Evolutionary conservation across 2,113 vertebrate species (phyloP).

Genomic region (Barnardius zonarius): DNA sequence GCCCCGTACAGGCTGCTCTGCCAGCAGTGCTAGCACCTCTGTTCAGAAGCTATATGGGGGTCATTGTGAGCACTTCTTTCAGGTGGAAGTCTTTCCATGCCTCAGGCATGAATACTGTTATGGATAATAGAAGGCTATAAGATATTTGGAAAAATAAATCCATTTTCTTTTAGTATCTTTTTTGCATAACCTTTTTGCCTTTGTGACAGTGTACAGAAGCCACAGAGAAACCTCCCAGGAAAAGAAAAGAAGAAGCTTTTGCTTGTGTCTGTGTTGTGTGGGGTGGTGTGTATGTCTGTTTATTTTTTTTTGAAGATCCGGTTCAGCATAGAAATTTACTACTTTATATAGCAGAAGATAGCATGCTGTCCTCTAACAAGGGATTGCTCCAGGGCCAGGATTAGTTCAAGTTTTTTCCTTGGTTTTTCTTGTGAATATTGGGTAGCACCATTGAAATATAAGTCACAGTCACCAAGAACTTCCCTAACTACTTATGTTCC

Average conservation of each 20-base stretch:
- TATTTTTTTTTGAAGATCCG: neutral
- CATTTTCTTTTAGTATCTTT: neutral
- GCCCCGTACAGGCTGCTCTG: neutral
- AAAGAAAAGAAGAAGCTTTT: neutral
- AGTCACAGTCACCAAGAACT: neutral
- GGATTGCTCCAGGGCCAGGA: neutral
- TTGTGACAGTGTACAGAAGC: neutral
- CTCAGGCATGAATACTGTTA: neutral
- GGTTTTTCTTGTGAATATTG: neutral
- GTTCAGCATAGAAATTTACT: neutral
- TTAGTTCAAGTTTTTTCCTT: neutral
- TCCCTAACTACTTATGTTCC: neutral
- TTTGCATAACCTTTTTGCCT: neutral
- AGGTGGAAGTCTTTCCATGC: neutral
- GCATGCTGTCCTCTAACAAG: neutral
- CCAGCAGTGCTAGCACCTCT: neutral
- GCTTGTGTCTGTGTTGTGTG: neutral
- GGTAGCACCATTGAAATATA: neutral
- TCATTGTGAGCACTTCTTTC: neutral
- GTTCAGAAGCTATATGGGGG: neutral
- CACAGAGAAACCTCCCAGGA: neutral
- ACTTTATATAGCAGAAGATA: neutral
- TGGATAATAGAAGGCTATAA: neutral
- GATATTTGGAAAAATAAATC: neutral
- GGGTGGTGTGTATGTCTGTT: neutral